Conservation (phyloP, 2,888 invertebrate species). For the Andrena camellia region DNA sequence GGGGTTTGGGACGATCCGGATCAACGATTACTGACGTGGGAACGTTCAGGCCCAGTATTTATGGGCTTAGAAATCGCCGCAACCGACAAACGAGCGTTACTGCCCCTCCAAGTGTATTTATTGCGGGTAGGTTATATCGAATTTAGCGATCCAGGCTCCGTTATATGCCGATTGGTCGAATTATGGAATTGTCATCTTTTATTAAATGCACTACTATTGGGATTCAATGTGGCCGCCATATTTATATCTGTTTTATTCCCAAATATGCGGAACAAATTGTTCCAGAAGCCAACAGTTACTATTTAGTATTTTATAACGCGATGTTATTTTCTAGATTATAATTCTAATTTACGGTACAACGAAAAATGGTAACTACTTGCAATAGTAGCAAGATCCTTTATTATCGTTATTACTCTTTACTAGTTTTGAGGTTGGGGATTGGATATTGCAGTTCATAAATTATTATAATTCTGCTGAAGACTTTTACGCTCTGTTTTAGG, state of each 20-base stretch:
- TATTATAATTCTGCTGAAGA: too few relatives aligned
- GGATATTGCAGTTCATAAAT: too few relatives aligned
- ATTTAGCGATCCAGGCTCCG: not conserved
- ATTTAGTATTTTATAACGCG: too few relatives aligned
- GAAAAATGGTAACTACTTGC: too few relatives aligned
- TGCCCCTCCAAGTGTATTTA: conserved; percentile 66
- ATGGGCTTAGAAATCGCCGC: conserved; percentile 64
- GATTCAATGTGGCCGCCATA: not conserved
- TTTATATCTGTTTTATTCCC: not conserved
- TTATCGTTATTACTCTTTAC: too few relatives aligned
- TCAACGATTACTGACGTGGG: conserved; percentile 60
- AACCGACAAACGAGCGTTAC: conserved; percentile 70
- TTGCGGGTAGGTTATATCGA: not conserved
- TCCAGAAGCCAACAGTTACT: too few relatives aligned
- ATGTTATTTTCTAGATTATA: too few relatives aligned
- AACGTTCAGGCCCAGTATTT: conserved; percentile 60
- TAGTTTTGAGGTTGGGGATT: too few relatives aligned
- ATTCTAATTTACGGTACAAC: too few relatives aligned
- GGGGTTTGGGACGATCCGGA: conserved; percentile 44
- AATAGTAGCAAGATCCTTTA: too few relatives aligned
- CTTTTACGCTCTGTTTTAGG: too few relatives aligned
- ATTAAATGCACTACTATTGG: not conserved
- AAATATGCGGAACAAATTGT: not conserved
- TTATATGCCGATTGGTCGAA: not conserved
- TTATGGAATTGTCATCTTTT: not conserved